Evolutionary conservation across 1,140 invertebrate species (phyloP).

Genomic region (Drosophila miranda): DNA sequence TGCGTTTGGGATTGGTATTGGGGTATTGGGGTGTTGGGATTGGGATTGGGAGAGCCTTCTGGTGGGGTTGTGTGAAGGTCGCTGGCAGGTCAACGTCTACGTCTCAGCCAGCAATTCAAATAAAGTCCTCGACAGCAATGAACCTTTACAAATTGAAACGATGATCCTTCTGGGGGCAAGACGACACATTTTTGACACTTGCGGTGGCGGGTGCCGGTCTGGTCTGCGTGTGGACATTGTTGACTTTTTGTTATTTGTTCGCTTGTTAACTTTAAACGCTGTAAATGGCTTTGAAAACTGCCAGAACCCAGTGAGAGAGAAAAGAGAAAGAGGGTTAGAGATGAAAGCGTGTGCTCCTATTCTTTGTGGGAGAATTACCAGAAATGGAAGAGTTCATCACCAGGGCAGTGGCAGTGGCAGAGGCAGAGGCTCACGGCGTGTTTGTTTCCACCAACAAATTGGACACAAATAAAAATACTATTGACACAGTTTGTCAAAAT

Average conservation of each 20-base stretch:
- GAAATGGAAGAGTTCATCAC: too few relatives aligned
- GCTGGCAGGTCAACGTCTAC: slow-evolving; percentile 66
- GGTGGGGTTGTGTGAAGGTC: slow-evolving; percentile 52
- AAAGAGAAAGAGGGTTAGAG: slow-evolving; percentile 1
- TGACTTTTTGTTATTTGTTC: slow-evolving; percentile 79
- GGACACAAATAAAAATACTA: slow-evolving; percentile 81
- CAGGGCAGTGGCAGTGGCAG: too few relatives aligned
- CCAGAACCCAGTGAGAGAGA: slow-evolving; percentile 35
- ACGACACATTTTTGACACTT: slow-evolving; percentile 55
- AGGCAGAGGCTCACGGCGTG: slow-evolving; percentile 26
- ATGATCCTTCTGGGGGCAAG: slow-evolving; percentile 52
- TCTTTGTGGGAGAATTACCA: too few relatives aligned
- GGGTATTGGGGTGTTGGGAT: too few relatives aligned
- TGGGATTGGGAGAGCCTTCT: not conserved
- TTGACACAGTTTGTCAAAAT: slow-evolving; percentile 82
- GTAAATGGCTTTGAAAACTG: slow-evolving; percentile 81
- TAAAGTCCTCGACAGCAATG: slow-evolving; percentile 54
- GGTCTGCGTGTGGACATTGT: slow-evolving; percentile 46
- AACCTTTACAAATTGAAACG: slow-evolving; percentile 71
- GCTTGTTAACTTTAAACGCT: slow-evolving; percentile 79
- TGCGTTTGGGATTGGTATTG: slow-evolving; percentile 2
- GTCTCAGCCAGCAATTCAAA: slow-evolving; percentile 57
- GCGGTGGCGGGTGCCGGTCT: slow-evolving; percentile 13
- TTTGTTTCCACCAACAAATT: slow-evolving; percentile 67
- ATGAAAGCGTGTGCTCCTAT: not conserved